A percentile compares a stretch with the other conserved stretches of the same genome.
Conservation (phyloP, 2,888 invertebrate genomes). For the Prosopocoilus inquinatus region DNA sequence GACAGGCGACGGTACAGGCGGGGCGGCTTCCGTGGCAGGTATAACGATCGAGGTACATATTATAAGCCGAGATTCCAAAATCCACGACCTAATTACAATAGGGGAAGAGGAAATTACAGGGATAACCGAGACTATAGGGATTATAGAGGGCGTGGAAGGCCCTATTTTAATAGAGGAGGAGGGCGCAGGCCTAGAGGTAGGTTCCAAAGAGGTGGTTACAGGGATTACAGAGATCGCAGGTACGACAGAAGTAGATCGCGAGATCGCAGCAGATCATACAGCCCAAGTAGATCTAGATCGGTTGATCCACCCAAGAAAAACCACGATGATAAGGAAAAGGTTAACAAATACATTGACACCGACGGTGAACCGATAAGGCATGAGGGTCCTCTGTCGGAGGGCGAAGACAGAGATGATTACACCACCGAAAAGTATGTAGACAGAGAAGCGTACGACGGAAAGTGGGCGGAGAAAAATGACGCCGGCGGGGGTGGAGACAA, state of each 20-base stretch:
- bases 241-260: constrained; percentile 61
- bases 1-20: constrained; percentile 53
- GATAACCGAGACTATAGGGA: constrained; percentile 46
- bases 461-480: constrained; percentile 63
- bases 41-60: constrained; percentile 71
- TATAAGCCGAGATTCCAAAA: constrained; percentile 76
- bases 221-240: constrained; percentile 67
- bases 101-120: constrained; percentile 50
- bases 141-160: constrained; percentile 46
- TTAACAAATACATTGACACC: constrained; percentile 57
- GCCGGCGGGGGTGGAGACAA: constrained; percentile 26
- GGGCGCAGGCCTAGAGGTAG: constrained; percentile 26
- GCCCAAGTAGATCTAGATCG: constrained; percentile 54
- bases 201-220: constrained; percentile 50
- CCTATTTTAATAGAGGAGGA: constrained; percentile 37
- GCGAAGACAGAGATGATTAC: constrained; percentile 59
- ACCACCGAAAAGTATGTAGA: constrained; percentile 54
- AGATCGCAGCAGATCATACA: constrained; percentile 50
- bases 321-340: constrained; percentile 55
- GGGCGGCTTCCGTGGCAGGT: constrained; percentile 50
- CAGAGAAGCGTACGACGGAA: constrained; percentile 64
- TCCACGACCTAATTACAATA: constrained; percentile 50
- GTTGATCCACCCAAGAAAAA: constrained; percentile 31
- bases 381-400: constrained; percentile 59
- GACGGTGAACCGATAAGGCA: constrained; percentile 50